A percentile compares a stretch with the other conserved stretches of the same genome.
These are phyloP conservation scores for Astur gentilis DNA, from an alignment of 2,113 vertebrate species.

Conservation along the genomic window DNA sequence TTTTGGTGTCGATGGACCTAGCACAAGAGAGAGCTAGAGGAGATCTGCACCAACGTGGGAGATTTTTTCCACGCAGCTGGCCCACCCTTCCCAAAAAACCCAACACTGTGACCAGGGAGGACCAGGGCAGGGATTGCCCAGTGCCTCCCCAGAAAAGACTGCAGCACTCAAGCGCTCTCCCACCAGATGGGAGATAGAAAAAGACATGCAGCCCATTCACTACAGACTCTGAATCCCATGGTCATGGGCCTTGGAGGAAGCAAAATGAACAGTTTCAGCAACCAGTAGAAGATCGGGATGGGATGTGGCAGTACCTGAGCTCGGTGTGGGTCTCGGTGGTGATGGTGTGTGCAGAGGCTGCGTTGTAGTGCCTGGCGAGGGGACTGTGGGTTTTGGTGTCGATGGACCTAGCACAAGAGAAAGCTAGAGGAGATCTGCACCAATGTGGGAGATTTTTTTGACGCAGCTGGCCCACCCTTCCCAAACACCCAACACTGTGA, in stretches of 20 bases:
- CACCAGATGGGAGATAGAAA: neutral
- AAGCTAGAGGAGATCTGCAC: neutral
- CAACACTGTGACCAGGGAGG: neutral
- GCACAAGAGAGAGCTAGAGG: neutral
- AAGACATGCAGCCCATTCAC: fast-evolving
- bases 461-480: neutral
- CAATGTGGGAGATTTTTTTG: neutral
- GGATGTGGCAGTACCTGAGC: neutral
- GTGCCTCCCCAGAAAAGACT: too few species aligned
- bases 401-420: neutral
- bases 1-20: neutral
- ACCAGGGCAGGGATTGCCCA: too few species aligned
- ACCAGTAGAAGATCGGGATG: neutral
- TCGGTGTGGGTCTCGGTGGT: neutral
- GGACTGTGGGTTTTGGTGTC: neutral
- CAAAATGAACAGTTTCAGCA: fast-evolving
- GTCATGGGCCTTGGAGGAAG: fast-evolving
- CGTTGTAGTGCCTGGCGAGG: too few species aligned
- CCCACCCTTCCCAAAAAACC: neutral
- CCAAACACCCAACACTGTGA: neutral
- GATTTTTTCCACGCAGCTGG: neutral
- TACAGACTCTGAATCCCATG: fast-evolving
- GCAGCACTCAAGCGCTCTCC: neutral
- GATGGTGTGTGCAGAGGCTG: too few species aligned
- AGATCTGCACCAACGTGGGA: neutral